Conservation (phyloP, 2,888 invertebrate species). For the Acronicta alni region DNA sequence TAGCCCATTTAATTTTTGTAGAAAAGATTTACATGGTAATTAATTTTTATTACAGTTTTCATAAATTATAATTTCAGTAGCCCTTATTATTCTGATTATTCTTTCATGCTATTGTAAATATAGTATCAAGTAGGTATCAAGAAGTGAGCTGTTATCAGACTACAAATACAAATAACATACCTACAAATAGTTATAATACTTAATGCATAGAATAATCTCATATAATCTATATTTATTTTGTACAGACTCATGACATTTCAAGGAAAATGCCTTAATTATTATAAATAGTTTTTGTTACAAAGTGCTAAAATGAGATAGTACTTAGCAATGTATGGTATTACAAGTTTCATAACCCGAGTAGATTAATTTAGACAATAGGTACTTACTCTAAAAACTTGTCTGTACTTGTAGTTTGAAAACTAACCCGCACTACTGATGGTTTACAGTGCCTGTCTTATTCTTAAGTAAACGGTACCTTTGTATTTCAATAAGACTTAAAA, state of each 20-base stretch:
- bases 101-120: neutral
- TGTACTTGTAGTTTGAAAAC: conserved; percentile 44
- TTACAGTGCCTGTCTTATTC: conserved; percentile 63
- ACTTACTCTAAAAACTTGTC: conserved; percentile 1
- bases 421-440: conserved; percentile 48
- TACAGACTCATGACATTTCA: neutral
- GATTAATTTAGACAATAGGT: conserved; percentile 12
- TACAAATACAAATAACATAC: conserved; percentile 10
- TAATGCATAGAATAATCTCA: neutral
- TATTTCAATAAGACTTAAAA: conserved; percentile 20
- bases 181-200: too few relatives aligned
- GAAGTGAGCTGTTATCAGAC: conserved; percentile 2
- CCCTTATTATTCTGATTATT: neutral
- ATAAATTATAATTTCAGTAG: too few relatives aligned
- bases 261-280: conserved; percentile 5
- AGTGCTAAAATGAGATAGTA: conserved; percentile 5
- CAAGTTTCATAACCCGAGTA: conserved; percentile 3
- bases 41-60: too few relatives aligned
- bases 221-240: neutral
- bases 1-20: too few relatives aligned
- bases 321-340: conserved; percentile 28
- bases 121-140: too few relatives aligned
- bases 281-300: conserved; percentile 9
- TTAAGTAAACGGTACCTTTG: conserved; percentile 34
- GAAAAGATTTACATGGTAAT: too few relatives aligned